phyloP scores from a whole-genome alignment of 2,888 invertebrate species.

The Caenorhabditis virilis region DNA sequence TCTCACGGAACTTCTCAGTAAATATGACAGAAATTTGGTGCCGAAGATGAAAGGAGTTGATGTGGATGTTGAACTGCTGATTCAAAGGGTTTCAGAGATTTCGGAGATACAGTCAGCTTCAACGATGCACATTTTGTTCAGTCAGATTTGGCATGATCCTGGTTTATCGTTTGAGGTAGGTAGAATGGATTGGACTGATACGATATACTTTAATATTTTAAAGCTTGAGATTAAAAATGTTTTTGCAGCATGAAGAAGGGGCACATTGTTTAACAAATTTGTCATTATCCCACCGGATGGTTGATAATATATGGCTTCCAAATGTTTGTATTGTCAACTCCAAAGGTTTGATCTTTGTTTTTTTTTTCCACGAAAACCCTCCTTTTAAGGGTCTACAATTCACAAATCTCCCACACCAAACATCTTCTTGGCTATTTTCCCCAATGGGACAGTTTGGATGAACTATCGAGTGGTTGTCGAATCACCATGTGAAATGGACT shows the following conservation, averaged over 20 bases:
- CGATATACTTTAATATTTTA: too few species aligned
- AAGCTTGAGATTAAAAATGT: too few species aligned
- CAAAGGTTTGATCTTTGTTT: conserved; percentile 28
- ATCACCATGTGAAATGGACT: conserved; percentile 68
- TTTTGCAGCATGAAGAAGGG: conserved; percentile 63
- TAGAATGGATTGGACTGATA: too few species aligned
- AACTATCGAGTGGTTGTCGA: conserved; percentile 64
- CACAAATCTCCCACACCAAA: conserved; percentile 67
- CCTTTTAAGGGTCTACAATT: conserved; percentile 50
- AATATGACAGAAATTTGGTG: conserved; percentile 66
- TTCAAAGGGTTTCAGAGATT: conserved; percentile 61
- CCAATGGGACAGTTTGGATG: conserved; percentile 67
- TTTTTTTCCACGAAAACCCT: too few species aligned
- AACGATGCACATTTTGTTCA: conserved; percentile 67
- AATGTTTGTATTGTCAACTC: conserved; percentile 65
- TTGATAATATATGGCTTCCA: conserved; percentile 67
- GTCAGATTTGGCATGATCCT: conserved; percentile 69
- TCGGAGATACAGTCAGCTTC: conserved; percentile 55
- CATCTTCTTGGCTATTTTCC: conserved; percentile 67
- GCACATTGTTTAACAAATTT: conserved; percentile 67
- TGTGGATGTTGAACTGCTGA: conserved; percentile 64
- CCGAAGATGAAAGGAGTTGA: conserved; percentile 68
- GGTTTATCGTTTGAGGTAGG: conserved; percentile 66
- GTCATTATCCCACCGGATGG: conserved; percentile 62
- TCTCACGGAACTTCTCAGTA: conserved; percentile 58